Evolutionary conservation across 1,140 invertebrate genomes (phyloP), one percentile per base, ranked within the genome.

Genomic region (Nymphalis io): DNA sequence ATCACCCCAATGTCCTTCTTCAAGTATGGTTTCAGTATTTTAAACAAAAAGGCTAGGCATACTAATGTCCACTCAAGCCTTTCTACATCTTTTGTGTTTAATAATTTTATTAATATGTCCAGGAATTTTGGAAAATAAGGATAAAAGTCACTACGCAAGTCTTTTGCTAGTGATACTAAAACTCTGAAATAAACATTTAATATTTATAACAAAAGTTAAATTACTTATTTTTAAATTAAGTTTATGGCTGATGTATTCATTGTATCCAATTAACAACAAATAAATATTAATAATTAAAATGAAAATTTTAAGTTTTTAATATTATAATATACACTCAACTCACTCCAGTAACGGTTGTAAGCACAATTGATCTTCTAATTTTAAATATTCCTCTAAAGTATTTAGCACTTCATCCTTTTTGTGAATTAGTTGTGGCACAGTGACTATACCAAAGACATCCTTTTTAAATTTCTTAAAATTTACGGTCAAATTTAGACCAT

Each of bases 81-180:
- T 51, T 98, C 97, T 1, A 95, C 92, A 84, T 98, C 94, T 92
- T 96, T 96, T 3, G 94, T 95, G 68, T 95, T 93, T 4, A 98
- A 84, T 18, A 98, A 88, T 65, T 93, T 93, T 15, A 97, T 94
- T 2, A 97, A 87, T 15, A 95, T 92, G 61, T 94, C 92, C 5
- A 96, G 83, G 75, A 98, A 95, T 66, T 83, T 84, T 75, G 94
- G 93, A 82, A 98, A 98, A 79, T 97, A 94, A 46, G 93, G 91
- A 83, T 98, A 98, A 81, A 98, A 98, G 66, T 98, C 96, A 80
- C 95, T 94, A 76, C 96, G 94, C 18, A 99, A 89, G 91, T 98
- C 98, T 88, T 95, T 94, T 8, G 96, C 96, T 46, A 98, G 82
- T 40, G 97, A 96, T 39, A 97, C 95, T 5, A 97, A 88, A 67